These are phyloP conservation scores for Drosophila lacteicornis DNA, from an alignment of 1,140 invertebrate genomes.

Conservation along the genomic window DNA sequence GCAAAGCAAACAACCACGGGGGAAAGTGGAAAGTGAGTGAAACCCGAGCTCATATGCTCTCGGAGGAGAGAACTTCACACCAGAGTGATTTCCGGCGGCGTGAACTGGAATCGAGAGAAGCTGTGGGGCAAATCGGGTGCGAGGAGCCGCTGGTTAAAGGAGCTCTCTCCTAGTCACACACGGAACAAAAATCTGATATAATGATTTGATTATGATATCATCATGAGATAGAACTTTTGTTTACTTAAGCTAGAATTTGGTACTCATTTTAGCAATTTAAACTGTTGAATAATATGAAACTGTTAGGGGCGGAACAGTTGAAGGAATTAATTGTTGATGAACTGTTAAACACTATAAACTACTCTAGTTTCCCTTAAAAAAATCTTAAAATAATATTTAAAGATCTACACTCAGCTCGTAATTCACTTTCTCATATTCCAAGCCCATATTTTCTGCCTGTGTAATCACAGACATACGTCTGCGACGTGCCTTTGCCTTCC, in stretches of 20 bases:
- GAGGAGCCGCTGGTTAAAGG: slow-evolving; percentile 13
- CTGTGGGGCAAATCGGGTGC: slow-evolving; percentile 18
- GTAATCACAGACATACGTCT: slow-evolving; percentile 3
- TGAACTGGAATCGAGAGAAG: slow-evolving; percentile 61
- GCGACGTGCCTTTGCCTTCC: slow-evolving; percentile 26
- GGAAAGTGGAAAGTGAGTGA: slow-evolving; percentile 19
- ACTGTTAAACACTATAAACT: not conserved
- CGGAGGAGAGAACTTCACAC: slow-evolving; percentile 57
- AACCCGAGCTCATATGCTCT: slow-evolving; percentile 16
- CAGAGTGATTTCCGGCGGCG: slow-evolving; percentile 72
- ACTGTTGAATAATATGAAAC: not conserved
- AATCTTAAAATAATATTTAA: not conserved
- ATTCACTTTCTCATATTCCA: not conserved
- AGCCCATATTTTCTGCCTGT: not conserved
- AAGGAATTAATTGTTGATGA: no score
- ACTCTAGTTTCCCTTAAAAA: not conserved
- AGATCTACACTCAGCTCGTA: no score
- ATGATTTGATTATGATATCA: not conserved
- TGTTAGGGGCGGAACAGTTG: no score
- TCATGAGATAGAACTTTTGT: not conserved
- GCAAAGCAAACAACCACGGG: slow-evolving; percentile 45
- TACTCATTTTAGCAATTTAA: not conserved
- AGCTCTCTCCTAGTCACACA: slow-evolving; percentile 1
- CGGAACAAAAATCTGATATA: not conserved
- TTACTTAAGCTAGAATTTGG: not conserved